Evolutionary conservation across 2,888 invertebrate species (phyloP), one percentile per base, ranked within the genome.

Genomic region (Panopea generosa): DNA sequence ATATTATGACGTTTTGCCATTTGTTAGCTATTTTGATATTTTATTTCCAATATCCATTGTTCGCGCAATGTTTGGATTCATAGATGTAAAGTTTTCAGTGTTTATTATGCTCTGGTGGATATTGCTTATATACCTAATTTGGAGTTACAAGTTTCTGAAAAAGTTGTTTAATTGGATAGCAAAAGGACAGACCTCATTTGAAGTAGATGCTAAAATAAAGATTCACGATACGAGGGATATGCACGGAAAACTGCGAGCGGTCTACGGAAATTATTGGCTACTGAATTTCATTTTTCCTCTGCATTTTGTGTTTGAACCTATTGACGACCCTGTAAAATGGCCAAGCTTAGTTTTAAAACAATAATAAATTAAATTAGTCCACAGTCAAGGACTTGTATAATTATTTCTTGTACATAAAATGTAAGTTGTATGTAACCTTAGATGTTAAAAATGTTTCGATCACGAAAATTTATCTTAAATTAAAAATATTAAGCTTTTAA

Each of bases 251-350:
- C 22, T 90, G 3, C 56, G 74, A 22, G 80, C 85, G 6, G 88
- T 90, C 26, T 89, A 89, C 52, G 91, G 91, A 22, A 62, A 76
- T 20, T 82, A 84, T 59, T 90, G 89, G 89, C 26, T 71, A 16
- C 62, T 89, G 9, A 89, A 87, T 62, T 84, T 90, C 49, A 18
- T 91, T 1, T 20, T 90, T 14, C 91, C 91, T 3, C 47, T 87
- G 6, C 88, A 90, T 74, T 82, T 76, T 60, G 16, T 87, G 20
- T 87, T 72, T 27, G 84, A 86, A 2, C 79, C 84, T 0, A 69
- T 75, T 14, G 90, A 90, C 3, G 86, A 90, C 59, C 89, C 89
- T 0, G 70, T 88, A 16, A 69, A 70, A 24, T 90, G 90, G 90
- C 86, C 85, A 7, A 33, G n/a, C n/a, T n/a, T n/a, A n/a, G n/a